Evolutionary conservation across 2,797 vertebrate genomes (phyloP).

Genomic region (Tachyglossus aculeatus): DNA sequence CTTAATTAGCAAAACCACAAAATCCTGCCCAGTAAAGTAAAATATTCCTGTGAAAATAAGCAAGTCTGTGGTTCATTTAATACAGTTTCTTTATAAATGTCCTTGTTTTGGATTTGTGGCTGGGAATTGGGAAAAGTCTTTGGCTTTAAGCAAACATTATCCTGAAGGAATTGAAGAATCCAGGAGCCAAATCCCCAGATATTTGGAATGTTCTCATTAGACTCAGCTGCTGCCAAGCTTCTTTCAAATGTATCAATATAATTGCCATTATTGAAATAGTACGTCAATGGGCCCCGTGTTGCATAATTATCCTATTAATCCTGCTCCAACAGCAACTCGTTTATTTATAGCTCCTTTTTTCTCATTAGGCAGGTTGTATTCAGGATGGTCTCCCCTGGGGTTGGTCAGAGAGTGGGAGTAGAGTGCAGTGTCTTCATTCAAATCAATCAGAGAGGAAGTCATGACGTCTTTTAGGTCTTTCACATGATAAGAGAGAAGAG

Average conservation of each 20-base stretch:
- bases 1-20: not conserved
- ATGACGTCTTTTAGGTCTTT: no score
- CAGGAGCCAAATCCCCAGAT: not conserved
- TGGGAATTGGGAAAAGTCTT: not conserved
- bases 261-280: not conserved
- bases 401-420: no score
- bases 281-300: not conserved
- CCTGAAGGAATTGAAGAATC: not conserved
- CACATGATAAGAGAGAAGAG: no score
- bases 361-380: no score
- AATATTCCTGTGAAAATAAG: constrained; percentile 3
- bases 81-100: not conserved
- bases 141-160: not conserved
- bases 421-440: no score
- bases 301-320: not conserved
- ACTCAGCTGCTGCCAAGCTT: no score
- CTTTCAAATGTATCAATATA: not conserved
- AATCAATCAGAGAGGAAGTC: no score
- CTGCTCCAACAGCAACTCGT: not conserved
- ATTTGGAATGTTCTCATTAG: not conserved
- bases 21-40: not conserved
- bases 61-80: not conserved
- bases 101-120: not conserved
- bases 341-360: no score
- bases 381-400: no score